phyloP scores from a whole-genome alignment of 2,888 invertebrate species.

The Drymonia ruficornis region DNA sequence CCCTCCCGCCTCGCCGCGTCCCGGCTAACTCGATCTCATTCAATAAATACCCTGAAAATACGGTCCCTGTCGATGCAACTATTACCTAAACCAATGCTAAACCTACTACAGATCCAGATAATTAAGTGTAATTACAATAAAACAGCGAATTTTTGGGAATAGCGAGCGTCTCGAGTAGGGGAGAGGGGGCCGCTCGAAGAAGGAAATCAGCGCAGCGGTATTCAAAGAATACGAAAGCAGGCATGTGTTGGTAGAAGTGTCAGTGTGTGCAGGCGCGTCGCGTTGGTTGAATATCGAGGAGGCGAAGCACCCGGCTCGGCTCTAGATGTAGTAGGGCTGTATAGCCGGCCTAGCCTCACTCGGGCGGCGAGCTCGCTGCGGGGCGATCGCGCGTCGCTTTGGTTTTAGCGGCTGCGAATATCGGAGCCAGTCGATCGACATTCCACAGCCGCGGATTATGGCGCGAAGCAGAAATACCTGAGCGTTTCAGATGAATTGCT shows the following conservation, averaged over 20 bases:
- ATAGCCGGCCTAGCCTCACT: constrained; percentile 46
- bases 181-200: constrained; percentile 60
- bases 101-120: constrained; percentile 15
- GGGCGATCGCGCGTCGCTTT: constrained; percentile 54
- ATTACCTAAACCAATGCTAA: constrained; percentile 27
- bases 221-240: constrained; percentile 57
- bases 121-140: constrained; percentile 10
- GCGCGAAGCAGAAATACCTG: constrained; percentile 79
- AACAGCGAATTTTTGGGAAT: constrained; percentile 22
- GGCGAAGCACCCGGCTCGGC: constrained; percentile 31
- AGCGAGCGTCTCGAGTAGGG: constrained; percentile 56
- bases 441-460: constrained; percentile 74
- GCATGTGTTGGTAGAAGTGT: constrained; percentile 59
- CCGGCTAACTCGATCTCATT: constrained; percentile 72
- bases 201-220: constrained; percentile 74
- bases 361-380: constrained; percentile 51
- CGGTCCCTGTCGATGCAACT: constrained; percentile 44
- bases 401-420: constrained; percentile 55
- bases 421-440: constrained; percentile 74
- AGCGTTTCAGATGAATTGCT: constrained; percentile 75
- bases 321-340: constrained; percentile 19
- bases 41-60: constrained; percentile 77
- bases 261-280: constrained; percentile 59
- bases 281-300: constrained; percentile 38
- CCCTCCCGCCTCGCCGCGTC: constrained; percentile 41